Evolutionary conservation across 2,113 vertebrate species (phyloP).

Genomic region (Patagioenas fasciata): DNA sequence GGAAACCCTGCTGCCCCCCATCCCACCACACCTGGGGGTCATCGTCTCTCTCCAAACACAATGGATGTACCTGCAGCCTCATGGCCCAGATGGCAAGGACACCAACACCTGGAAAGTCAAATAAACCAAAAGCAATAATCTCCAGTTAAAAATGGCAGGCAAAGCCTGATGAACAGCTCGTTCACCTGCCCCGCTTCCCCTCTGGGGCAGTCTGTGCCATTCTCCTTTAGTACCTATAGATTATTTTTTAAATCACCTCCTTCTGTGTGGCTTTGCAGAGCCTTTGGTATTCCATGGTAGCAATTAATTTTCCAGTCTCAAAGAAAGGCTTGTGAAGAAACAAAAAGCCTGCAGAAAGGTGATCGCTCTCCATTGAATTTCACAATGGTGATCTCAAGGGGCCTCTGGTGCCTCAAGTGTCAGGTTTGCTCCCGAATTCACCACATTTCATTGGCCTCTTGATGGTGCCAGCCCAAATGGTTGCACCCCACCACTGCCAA

Average conservation of each 20-base stretch:
- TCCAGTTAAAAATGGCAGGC: neutral
- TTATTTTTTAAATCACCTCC: neutral
- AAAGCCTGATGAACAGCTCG: neutral
- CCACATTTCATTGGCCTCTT: neutral
- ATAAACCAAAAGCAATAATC: neutral
- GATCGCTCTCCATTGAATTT: neutral
- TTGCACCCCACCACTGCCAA: rapidly evolving
- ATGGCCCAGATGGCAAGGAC: rapidly evolving
- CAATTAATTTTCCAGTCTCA: neutral
- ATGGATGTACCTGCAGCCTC: neutral
- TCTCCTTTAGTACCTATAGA: neutral
- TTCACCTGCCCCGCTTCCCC: neutral
- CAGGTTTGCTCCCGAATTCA: neutral
- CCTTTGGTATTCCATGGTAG: neutral
- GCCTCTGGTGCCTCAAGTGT: neutral
- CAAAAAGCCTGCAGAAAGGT: neutral
- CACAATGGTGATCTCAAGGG: rapidly evolving
- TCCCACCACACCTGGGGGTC: neutral
- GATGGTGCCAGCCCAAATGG: rapidly evolving
- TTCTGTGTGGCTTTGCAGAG: rapidly evolving
- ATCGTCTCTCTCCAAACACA: neutral
- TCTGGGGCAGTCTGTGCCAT: neutral
- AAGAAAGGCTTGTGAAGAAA: neutral
- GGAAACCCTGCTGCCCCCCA: neutral
- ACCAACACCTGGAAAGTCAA: neutral